These are phyloP conservation scores for Vollenhovia emeryi DNA, from an alignment of 1,140 invertebrate genomes.

Conservation along the genomic window DNA sequence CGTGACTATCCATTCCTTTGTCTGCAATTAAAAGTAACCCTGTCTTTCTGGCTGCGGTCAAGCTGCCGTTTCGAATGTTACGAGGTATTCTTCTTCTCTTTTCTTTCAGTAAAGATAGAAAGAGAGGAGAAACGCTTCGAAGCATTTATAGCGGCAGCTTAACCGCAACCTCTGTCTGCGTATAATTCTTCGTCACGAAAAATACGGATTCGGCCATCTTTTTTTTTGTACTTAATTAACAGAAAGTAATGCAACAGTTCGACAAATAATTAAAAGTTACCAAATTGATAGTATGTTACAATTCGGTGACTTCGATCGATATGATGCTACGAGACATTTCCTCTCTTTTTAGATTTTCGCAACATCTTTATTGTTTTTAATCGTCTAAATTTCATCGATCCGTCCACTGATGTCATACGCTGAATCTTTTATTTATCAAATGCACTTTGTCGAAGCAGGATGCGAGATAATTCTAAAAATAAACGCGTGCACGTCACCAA, in stretches of 20 bases:
- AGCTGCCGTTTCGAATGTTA: no score
- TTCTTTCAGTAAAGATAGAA: no score
- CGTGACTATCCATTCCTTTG: no score
- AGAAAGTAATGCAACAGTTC: no score
- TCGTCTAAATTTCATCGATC: background rate
- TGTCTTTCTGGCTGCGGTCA: no score
- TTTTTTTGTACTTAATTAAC: background rate
- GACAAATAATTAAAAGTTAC: no score
- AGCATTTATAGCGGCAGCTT: no score
- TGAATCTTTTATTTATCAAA: background rate
- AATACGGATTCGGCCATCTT: no score
- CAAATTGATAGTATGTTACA: background rate
- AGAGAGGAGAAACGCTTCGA: no score
- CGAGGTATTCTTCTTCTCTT: no score
- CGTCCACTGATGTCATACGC: background rate
- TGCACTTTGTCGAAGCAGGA: background rate
- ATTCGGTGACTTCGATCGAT: background rate
- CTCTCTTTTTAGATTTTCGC: background rate
- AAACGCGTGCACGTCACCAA: background rate
- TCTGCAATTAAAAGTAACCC: no score
- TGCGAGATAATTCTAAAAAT: background rate
- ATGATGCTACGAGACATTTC: background rate
- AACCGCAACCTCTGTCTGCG: background rate
- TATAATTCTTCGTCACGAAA: background rate
- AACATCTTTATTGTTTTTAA: background rate